phyloP scores from a whole-genome alignment of 2,797 vertebrate genomes.

The Mormyrus proboscirostris region DNA sequence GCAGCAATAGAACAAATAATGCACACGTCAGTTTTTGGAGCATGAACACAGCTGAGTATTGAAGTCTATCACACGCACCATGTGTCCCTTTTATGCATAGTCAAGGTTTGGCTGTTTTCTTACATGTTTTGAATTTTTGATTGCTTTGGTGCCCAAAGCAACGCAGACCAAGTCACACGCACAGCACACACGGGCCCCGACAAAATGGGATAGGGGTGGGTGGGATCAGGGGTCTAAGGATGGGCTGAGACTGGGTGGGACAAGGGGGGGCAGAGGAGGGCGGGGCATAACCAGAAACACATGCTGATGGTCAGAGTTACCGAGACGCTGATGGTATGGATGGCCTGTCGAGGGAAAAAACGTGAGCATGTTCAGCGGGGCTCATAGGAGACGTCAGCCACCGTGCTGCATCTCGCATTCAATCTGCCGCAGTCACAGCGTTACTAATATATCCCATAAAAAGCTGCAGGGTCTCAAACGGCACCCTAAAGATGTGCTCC shows the following conservation, averaged over 20 bases:
- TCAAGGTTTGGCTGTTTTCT: constrained; percentile 24
- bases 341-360: constrained; percentile 53
- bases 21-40: constrained; percentile 25
- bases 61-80: constrained; percentile 40
- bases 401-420: not conserved
- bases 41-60: constrained; percentile 39
- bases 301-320: constrained; percentile 53
- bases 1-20: constrained; percentile 29
- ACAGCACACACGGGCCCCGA: constrained; percentile 12
- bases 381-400: not conserved
- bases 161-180: not conserved
- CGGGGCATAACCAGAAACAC: constrained; percentile 43
- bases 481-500: not conserved
- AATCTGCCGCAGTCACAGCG: not conserved
- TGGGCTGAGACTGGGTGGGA: not conserved
- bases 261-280: not conserved
- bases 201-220: not conserved
- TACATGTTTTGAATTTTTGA: constrained; percentile 26
- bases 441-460: not conserved
- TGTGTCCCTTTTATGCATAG: constrained; percentile 34
- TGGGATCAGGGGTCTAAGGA: not conserved
- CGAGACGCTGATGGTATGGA: constrained; percentile 63
- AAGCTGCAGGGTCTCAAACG: not conserved
- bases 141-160: constrained; percentile 21
- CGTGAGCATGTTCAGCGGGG: constrained; percentile 33